These are phyloP conservation scores for Phanerotoma sp. DNA, from an alignment of 2,888 invertebrate genomes.

Conservation along the genomic window DNA sequence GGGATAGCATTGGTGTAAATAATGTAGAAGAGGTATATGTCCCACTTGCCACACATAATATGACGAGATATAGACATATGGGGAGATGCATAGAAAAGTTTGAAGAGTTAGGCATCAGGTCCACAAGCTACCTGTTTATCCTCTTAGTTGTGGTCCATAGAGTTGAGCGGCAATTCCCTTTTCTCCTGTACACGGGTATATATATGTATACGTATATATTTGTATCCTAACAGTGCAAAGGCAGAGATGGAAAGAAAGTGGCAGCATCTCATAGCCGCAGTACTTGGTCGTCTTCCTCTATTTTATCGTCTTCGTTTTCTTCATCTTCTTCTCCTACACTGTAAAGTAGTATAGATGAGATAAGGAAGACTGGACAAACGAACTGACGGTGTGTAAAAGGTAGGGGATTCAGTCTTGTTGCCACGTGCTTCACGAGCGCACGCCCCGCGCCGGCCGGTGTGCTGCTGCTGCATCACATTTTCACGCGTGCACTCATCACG, in stretches of 20 bases:
- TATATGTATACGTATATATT: too few species aligned
- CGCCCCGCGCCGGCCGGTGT: slow-evolving; percentile 53
- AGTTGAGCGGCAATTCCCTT: too few species aligned
- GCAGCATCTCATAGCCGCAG: background rate
- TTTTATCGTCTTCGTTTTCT: background rate
- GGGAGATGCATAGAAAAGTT: background rate
- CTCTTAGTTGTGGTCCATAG: too few species aligned
- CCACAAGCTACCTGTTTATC: background rate
- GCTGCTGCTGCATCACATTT: slow-evolving; percentile 35
- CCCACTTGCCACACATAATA: too few species aligned
- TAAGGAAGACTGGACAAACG: slow-evolving; percentile 52
- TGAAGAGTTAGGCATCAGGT: background rate
- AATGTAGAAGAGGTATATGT: too few species aligned
- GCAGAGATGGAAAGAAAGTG: too few species aligned
- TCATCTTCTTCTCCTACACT: too few species aligned
- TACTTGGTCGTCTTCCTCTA: background rate
- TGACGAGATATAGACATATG: background rate
- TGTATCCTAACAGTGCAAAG: too few species aligned
- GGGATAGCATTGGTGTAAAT: too few species aligned
- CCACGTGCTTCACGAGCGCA: slow-evolving; percentile 57
- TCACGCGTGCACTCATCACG: too few species aligned
- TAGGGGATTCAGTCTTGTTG: slow-evolving; percentile 56
- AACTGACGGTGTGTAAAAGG: slow-evolving; percentile 49
- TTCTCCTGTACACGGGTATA: too few species aligned
- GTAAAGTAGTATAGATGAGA: slow-evolving; percentile 39